Evolutionary conservation across 2,797 vertebrate species (phyloP).

Genomic region (Crocodylus rhombifer): DNA sequence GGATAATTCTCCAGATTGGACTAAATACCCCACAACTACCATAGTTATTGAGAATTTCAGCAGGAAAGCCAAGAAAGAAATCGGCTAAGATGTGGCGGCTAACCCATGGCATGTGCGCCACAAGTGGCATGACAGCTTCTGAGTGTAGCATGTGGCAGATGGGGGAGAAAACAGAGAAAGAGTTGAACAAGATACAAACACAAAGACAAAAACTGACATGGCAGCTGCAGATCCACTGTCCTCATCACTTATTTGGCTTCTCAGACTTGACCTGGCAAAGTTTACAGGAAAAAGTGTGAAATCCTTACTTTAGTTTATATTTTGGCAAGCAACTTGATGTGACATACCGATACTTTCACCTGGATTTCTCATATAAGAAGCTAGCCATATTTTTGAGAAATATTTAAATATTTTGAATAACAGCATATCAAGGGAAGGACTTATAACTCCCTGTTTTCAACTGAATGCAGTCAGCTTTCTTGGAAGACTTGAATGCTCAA

Average conservation of each 20-base stretch:
- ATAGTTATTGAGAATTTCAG: background rate
- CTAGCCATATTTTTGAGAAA: background rate
- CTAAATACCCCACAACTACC: background rate
- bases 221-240: background rate
- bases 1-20: background rate
- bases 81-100: background rate
- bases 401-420: background rate
- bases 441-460: background rate
- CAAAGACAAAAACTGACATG: too few species aligned
- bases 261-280: background rate
- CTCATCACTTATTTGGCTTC: background rate
- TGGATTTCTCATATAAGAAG: background rate
- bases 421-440: background rate
- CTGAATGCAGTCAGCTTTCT: fast-evolving
- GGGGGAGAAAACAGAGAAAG: too few species aligned
- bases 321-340: background rate
- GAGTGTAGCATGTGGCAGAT: too few species aligned
- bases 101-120: too few species aligned
- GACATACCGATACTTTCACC: background rate
- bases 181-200: too few species aligned
- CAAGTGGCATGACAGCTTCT: too few species aligned
- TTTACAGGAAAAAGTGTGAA: background rate
- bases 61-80: background rate
- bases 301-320: background rate
- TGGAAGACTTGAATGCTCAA: background rate